Evolutionary conservation across 2,888 invertebrate species (phyloP), one percentile per base, ranked within the genome.

Genomic region (Perithous albicinctus): DNA sequence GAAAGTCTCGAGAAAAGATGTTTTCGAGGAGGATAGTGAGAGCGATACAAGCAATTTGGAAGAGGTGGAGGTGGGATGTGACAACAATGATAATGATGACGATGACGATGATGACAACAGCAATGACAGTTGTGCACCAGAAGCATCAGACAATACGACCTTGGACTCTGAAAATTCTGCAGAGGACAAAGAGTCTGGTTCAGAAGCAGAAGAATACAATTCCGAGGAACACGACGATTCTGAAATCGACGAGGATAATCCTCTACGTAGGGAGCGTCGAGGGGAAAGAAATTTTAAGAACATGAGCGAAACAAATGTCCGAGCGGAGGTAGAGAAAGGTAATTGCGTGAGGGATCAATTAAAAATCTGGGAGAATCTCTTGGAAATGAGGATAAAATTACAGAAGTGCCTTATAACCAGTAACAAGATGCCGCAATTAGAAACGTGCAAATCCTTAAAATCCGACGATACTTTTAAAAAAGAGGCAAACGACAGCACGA

Each of bases 381-480:
- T 99, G 26, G 98, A 99, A 93, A 94, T 96, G 90, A 94, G 99
- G 85, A 98, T 99, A 87, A 96, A 97, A 89, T 92, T 98, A 26
- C 98, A 99, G 91, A 97, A 98, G 91, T 95, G 96, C 87, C 91
- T 98, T 69, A 93, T 94, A 54, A 94, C 95, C 12, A 95, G 96
- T 0, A 98, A 98, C 92, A 96, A 95, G 90, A 94, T 98, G 93
- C 98, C 98, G 0, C 95, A 96, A 86, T 90, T 93, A 20, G 94
- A 95, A 6, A 90, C 90, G 5, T 95, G 95, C 87, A 89, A 93
- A 8, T 87, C 93, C 63, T 93, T 95, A 41, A 93, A 91, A 81
- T 90, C 93, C 0, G 93, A 94, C 59, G 89, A 93, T 46, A 94
- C 95, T 35, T 95, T 96, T 88, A 86, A 91, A 29, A 93, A 94